Base-by-base conservation (phyloP, 23 tunicate genomes). In the Clavelina lepadiformis region DNA sequence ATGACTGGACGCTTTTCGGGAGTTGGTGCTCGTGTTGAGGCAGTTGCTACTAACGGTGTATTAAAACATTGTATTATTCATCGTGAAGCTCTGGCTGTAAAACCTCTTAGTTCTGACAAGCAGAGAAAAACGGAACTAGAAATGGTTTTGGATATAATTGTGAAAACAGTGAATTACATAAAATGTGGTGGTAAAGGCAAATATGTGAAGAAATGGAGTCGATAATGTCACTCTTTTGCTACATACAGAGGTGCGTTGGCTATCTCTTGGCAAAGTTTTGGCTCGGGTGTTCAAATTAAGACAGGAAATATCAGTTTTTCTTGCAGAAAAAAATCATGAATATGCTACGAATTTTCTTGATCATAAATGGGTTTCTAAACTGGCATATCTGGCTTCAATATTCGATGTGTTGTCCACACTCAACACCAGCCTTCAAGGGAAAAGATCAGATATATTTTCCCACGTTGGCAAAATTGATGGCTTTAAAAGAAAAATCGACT, bases 351-450 rank as follows among this genome's bases (percentile, higher is more conserved):
- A 69, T 54, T 69, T 69, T 54, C 75, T 69, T 53, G 45, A 69
- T 33, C 65, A 69, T 28, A 25, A 69, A 54, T 53, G 65, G 75
- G 75, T 55, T 69, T 69, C 75, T 28, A 53, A 55, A 69, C 31
- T 69, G 75, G 65, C 75, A 69, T 38, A 72, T 38, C 68, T 59
- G 78, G 55, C 78, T 58, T 72, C 53, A 57, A 59, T 59, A 58
- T 72, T 72, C 55, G 78, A 72, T 72, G 67, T 72, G 78, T 28
- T 72, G 41, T 72, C 55, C 78, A 72, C 78, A 35, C 55, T 72
- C 68, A 58, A 72, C 68, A 72, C 54, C 55, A 72, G 54, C 20
- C 78, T 72, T 72, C 54, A 72, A 36, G 78, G 78, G 54, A 72
- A 36, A 72, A 58, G 78, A 37, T 72, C 78, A 36, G 67, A 58